phyloP scores from a whole-genome alignment of 2,113 vertebrate genomes.

The Hydrochoerus hydrochaeris region DNA sequence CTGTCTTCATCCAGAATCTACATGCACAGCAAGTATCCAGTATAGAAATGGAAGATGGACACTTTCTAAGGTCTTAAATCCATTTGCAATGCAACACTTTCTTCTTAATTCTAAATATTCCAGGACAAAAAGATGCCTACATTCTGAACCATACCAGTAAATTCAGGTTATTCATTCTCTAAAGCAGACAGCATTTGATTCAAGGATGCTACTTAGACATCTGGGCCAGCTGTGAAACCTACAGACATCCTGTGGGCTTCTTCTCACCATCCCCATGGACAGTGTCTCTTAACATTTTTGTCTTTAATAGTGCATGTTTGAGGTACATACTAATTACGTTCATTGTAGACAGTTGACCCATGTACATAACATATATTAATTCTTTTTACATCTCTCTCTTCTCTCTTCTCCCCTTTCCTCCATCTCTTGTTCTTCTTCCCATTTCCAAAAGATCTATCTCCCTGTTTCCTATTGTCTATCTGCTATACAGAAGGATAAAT shows the following conservation, averaged over 20 bases:
- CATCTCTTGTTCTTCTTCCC: not conserved
- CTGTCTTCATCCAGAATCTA: not conserved
- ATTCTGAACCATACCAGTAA: not conserved
- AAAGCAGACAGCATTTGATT: not conserved
- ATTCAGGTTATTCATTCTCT: not conserved
- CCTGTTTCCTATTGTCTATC: not conserved
- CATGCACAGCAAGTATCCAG: not conserved
- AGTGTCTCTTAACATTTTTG: not conserved
- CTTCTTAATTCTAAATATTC: conserved; percentile 17
- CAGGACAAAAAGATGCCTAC: not conserved
- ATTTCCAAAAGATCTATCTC: not conserved
- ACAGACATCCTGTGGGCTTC: not conserved
- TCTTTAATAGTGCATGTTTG: not conserved
- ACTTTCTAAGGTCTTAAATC: not conserved
- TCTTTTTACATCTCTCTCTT: not conserved
- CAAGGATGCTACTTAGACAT: not conserved
- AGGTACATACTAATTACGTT: not conserved
- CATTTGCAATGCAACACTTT: not conserved
- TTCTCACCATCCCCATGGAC: not conserved
- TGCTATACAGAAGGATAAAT: not conserved
- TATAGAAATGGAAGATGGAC: not conserved
- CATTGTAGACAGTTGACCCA: not conserved
- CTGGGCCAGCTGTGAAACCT: not conserved
- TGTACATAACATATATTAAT: not conserved
- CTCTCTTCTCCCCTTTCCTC: not conserved